Evolutionary conservation across 2,888 invertebrate genomes (phyloP).

Genomic region (Macrosoma leucophasiata): DNA sequence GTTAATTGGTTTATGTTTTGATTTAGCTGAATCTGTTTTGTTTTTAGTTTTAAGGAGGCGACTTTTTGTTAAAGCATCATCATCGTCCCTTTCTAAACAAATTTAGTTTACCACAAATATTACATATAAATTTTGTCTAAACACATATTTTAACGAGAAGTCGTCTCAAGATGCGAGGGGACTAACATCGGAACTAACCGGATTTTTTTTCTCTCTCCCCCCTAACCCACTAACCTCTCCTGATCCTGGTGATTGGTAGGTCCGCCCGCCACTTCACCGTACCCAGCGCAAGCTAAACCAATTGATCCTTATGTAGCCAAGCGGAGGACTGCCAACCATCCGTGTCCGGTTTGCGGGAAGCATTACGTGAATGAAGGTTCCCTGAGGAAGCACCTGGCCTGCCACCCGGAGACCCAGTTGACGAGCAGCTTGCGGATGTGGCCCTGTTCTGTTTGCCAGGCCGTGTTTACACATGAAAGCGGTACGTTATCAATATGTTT

Average conservation of each 20-base stretch:
- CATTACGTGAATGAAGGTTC: constrained; percentile 97
- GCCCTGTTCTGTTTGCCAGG: constrained; percentile 97
- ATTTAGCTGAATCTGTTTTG: constrained; percentile 31
- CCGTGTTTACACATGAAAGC: constrained; percentile 95
- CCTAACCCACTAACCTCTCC: constrained; percentile 68
- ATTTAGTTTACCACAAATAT: constrained; percentile 4
- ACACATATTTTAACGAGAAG: constrained; percentile 26
- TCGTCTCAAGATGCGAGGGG: too few species aligned
- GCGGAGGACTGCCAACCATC: constrained; percentile 95
- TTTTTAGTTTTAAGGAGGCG: constrained; percentile 28
- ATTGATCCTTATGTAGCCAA: constrained; percentile 92
- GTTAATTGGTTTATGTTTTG: constrained; percentile 47
- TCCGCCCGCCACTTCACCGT: constrained; percentile 78
- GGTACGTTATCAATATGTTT: too few species aligned
- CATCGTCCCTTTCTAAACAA: constrained; percentile 6
- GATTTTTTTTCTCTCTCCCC: constrained; percentile 44
- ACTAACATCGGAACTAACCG: constrained; percentile 61
- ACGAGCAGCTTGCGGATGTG: constrained; percentile 94
- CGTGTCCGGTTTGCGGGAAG: constrained; percentile 96
- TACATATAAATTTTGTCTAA: constrained; percentile 12
- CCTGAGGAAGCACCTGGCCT: constrained; percentile 90
- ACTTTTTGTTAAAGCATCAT: constrained; percentile 25
- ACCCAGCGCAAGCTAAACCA: constrained; percentile 74
- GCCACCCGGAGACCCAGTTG: constrained; percentile 94
- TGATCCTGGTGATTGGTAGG: constrained; percentile 72